phyloP scores from a whole-genome alignment of 1,140 invertebrate genomes.

The Eubasilissa regina region DNA sequence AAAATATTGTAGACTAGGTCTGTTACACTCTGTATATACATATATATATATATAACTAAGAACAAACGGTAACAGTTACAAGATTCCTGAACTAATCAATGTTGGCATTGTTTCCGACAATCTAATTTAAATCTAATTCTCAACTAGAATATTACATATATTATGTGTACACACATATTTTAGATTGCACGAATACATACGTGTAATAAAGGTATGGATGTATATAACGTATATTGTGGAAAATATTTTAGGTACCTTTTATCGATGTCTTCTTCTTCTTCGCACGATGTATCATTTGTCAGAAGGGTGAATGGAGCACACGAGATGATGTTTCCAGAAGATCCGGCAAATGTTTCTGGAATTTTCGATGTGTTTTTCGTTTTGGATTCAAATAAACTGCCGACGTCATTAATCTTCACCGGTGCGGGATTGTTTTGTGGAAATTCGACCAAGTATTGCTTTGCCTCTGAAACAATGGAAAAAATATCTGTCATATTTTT shows the following conservation, averaged over 20 bases:
- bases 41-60: too few relatives aligned
- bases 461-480: slow-evolving; percentile 3
- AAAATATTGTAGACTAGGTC: too few relatives aligned
- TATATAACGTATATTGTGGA: not conserved
- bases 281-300: slow-evolving; percentile 1
- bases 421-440: not conserved
- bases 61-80: too few relatives aligned
- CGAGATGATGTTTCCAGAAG: not conserved
- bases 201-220: too few relatives aligned
- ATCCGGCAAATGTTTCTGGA: not conserved
- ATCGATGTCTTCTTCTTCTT: not conserved
- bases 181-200: too few relatives aligned
- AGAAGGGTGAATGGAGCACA: slow-evolving; percentile 2
- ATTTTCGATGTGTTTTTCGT: slow-evolving; percentile 9
- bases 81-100: too few relatives aligned
- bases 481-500: not conserved
- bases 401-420: not conserved
- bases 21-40: too few relatives aligned
- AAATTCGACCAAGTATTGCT: slow-evolving; percentile 12
- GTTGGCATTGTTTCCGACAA: too few relatives aligned
- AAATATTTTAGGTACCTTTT: slow-evolving; percentile 3
- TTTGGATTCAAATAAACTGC: slow-evolving; percentile 9
- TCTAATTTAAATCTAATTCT: too few relatives aligned
- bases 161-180: too few relatives aligned
- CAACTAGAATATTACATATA: too few relatives aligned